Percentiles rank a stretch among this genome's conserved stretches.
These are phyloP conservation scores for Lepidostoma basale DNA, from an alignment of 1,140 invertebrate genomes.

Conservation along the genomic window DNA sequence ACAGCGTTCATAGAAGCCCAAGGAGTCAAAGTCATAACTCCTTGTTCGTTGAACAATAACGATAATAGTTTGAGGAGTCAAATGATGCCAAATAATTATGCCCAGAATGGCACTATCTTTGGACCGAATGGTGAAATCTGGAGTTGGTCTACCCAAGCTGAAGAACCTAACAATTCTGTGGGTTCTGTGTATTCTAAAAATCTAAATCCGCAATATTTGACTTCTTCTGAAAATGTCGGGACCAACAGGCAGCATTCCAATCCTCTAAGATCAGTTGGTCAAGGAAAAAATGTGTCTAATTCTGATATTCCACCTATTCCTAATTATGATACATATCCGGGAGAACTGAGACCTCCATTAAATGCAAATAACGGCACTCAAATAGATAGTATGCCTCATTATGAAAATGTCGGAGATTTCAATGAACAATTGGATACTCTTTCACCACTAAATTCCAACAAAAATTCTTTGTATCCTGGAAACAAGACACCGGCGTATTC, in stretches of 20 bases:
- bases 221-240: conserved; percentile 8
- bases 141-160: conserved; percentile 52
- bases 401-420: neutral
- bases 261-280: neutral
- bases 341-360: conserved; percentile 26
- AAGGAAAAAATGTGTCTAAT: conserved; percentile 27
- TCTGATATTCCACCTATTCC: conserved; percentile 58
- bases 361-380: neutral
- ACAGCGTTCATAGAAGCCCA: conserved; percentile 62
- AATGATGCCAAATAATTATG: conserved; percentile 15
- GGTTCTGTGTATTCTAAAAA: conserved; percentile 11
- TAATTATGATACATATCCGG: conserved; percentile 60
- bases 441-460: neutral
- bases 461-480: neutral
- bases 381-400: neutral
- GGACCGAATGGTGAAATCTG: conserved; percentile 61
- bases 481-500: neutral
- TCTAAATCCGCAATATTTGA: conserved; percentile 28
- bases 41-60: conserved; percentile 53
- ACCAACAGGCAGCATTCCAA: conserved; percentile 1
- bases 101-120: conserved; percentile 60
- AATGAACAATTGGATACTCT: neutral
- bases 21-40: conserved; percentile 55
- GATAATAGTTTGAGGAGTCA: conserved; percentile 33
- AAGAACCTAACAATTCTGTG: conserved; percentile 28